Base-by-base conservation (phyloP, 2,888 invertebrate genomes). In the Nomada goodeniana region DNA sequence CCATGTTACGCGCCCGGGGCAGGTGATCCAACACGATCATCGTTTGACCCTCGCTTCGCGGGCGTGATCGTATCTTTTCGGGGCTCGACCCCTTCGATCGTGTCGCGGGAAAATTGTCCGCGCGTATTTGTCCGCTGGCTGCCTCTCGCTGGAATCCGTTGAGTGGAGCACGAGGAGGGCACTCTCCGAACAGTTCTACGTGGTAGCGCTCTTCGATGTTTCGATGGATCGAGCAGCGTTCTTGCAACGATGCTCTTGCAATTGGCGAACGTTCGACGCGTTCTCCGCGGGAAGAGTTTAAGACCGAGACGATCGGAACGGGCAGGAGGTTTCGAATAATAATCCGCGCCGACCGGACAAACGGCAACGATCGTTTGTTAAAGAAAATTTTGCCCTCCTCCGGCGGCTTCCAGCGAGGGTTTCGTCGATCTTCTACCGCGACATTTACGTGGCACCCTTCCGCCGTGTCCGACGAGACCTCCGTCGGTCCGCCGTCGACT, bases 401-500 rank as follows among this genome's bases (percentile, higher is more conserved):
- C 61, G 60, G 63, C 72, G 55, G 44, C 11, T 36, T 18, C 55
- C 26, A 50, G n/a, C 47, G 23, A 70, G 20, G 0, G 52, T 44
- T 65, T 52, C 69, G 59, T 69, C 20, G 53, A 53, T 64, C 55
- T 70, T 60, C 10, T 60, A 44, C 47, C 74, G 73, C 65, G 59
- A 64, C 65, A 60, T 69, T 60, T 26, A 60, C 29, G 64, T 64
- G 69, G 47, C 67, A 42, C 9, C n/a, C 47, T 20, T 60, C 42
- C 74, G 67, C 60, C 47, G 29, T 50, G 23, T 15, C 63, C 23
- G 59, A 79, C 29, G 20, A 69, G 1, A 50, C 10, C 50, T 70
- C 50, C 72, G 73, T 73, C 69, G 81, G 55, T 47, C 70, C 9
- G 36, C 61, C 26, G 52, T 42, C 65, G 36, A 65, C 57, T 44